Evolutionary conservation across 1,140 invertebrate species (phyloP).

Genomic region (Uloborus diversus): DNA sequence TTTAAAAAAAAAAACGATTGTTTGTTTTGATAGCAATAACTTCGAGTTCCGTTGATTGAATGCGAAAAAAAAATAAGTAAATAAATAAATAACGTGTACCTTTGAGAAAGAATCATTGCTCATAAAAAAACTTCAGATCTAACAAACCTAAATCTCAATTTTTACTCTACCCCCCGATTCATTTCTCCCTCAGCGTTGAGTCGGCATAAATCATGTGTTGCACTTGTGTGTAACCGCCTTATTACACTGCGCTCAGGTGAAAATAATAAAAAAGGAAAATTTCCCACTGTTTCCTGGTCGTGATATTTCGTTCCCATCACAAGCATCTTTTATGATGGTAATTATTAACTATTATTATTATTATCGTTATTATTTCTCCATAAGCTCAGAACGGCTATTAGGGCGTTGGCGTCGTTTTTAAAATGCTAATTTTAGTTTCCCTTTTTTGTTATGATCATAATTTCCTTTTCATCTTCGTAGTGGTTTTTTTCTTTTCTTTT

Average conservation of each 20-base stretch:
- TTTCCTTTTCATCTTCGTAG: not conserved
- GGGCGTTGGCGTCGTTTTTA: not conserved
- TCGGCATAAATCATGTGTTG: constrained; percentile 37
- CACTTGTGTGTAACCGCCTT: constrained; percentile 30
- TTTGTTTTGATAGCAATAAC: no score
- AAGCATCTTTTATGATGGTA: constrained; percentile 14
- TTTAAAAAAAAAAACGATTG: no score
- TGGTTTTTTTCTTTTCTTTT: constrained; percentile 4
- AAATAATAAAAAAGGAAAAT: not conserved
- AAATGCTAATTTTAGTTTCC: constrained; percentile 31
- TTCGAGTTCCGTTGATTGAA: no score
- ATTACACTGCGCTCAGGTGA: not conserved
- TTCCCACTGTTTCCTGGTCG: constrained; percentile 36
- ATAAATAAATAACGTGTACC: no score
- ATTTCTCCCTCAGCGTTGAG: not conserved
- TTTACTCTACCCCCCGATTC: not conserved
- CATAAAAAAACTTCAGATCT: no score
- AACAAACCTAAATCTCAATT: no score
- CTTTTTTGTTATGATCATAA: not conserved
- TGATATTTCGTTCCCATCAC: not conserved
- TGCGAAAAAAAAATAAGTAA: no score
- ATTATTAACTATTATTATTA: constrained; percentile 42
- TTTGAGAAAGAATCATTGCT: no score
- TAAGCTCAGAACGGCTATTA: not conserved
- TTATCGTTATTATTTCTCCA: not conserved